Base-by-base conservation (phyloP, 2,797 vertebrate genomes). In the Pangasius djambal region DNA sequence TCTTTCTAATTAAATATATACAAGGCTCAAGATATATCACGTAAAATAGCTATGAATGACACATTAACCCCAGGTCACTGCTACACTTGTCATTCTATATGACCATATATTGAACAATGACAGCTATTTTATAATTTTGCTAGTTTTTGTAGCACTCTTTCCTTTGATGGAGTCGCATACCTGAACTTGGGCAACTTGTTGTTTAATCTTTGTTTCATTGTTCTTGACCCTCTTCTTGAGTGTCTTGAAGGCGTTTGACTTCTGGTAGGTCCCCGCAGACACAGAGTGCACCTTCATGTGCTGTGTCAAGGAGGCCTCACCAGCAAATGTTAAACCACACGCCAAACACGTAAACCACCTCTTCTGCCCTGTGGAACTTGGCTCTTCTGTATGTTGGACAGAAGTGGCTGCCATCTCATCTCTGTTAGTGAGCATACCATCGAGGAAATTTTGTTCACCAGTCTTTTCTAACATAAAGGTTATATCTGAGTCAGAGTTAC, bases 201-300 rank as follows among this genome's bases (percentile, higher is more conserved):
- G 61, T 15, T 86, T 89, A 59, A 78, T 57, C 74, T 90, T 83
- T 57, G 16, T 89, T 77, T 89, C 88, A 88, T 77, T 25, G 44
- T 50, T 89, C 88, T 65, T 85, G 70, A 59, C 72, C 69, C 12
- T 72, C 31, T 89, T 87, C 78, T 83, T 83, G 28, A 65, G 50
- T 7, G 79, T 75, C 59, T 61, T 84, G 16, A 82, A 74, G 75
- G 57, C 10, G 8, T 79, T 65, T 25, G 83, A 65, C 25, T 52
- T 85, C 63, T 65, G 70, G 50, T 59, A 48, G 31, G 55, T 82
- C 22, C 25, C 22, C 44, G 57, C 55, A 55, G 86, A 63, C 74
- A 85, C 69, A 87, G n/a, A 34, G 52, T 88, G 89, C 59, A 72
- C 28, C 79, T 70, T 78, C 74, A 82, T 85, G 75, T 91, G 90